Evolutionary conservation across 2,888 invertebrate genomes (phyloP).

Genomic region (Biston betularia): DNA sequence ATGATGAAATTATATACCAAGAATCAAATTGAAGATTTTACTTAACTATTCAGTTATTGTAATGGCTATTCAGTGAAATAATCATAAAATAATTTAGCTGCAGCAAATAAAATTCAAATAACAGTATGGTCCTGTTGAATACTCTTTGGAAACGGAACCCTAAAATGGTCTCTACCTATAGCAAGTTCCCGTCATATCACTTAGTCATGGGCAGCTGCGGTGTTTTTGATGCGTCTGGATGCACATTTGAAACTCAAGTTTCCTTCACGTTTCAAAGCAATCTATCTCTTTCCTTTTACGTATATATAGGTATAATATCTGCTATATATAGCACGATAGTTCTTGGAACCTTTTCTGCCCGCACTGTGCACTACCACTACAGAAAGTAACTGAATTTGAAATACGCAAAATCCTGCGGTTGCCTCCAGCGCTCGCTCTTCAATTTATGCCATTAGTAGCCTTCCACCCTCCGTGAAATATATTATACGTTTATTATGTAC

Average conservation of each 20-base stretch:
- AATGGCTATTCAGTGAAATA: too few species aligned
- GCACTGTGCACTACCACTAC: slow-evolving; percentile 52
- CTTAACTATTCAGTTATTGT: too few species aligned
- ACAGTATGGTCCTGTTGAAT: too few species aligned
- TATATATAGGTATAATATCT: slow-evolving; percentile 50
- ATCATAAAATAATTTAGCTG: too few species aligned
- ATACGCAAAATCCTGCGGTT: slow-evolving; percentile 79
- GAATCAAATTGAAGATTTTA: too few species aligned
- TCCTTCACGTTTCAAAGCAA: slow-evolving; percentile 64
- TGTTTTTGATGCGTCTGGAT: slow-evolving; percentile 59
- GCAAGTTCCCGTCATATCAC: slow-evolving; percentile 38
- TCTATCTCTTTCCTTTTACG: slow-evolving; percentile 65
- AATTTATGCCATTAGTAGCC: slow-evolving; percentile 80
- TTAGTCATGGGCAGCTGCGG: slow-evolving; percentile 47
- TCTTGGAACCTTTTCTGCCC: slow-evolving; percentile 58
- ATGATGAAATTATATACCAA: too few species aligned
- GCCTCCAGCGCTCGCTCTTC: slow-evolving; percentile 72
- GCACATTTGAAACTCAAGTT: slow-evolving; percentile 68
- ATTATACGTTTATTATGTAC: slow-evolving; percentile 57
- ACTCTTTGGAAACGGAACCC: too few species aligned
- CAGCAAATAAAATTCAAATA: too few species aligned
- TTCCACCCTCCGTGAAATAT: slow-evolving; percentile 68
- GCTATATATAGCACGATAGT: slow-evolving; percentile 63
- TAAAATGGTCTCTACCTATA: slow-evolving; percentile 14
- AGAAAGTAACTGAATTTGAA: slow-evolving; percentile 78